Conservation (phyloP, 2,888 invertebrate genomes). For the Halictus quadricinctus region DNA sequence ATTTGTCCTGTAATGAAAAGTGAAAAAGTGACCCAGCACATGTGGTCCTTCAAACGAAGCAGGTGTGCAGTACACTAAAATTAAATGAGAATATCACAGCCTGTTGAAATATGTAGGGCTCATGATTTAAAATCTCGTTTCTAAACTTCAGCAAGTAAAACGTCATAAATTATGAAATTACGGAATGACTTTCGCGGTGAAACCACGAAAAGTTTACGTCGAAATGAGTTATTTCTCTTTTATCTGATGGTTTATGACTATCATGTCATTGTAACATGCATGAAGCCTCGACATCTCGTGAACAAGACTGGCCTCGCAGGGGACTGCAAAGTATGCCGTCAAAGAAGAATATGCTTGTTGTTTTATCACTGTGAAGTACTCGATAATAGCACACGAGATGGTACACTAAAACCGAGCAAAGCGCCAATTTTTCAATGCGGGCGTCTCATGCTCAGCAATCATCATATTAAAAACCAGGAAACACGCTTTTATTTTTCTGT, state of each 20-base stretch:
- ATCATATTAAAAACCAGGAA: background rate
- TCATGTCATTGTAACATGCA: background rate
- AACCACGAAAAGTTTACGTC: background rate
- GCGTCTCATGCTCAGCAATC: background rate
- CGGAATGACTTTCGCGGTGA: background rate
- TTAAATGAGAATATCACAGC: background rate
- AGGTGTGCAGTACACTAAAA: background rate
- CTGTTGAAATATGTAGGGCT: background rate
- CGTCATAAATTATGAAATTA: background rate
- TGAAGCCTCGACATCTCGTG: background rate
- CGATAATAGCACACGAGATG: no score
- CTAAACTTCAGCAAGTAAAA: background rate
- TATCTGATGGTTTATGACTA: background rate
- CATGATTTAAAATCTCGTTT: background rate
- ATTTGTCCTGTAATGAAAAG: background rate
- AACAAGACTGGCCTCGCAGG: background rate
- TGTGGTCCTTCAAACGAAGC: background rate
- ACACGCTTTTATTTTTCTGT: no score
- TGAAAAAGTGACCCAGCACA: background rate
- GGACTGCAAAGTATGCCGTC: background rate
- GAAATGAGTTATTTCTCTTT: no score
- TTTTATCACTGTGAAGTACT: background rate
- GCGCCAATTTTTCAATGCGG: background rate
- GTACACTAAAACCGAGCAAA: background rate
- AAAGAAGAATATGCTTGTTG: background rate